These are phyloP conservation scores for Macaria notata DNA, from an alignment of 2,888 invertebrate genomes.

Conservation along the genomic window DNA sequence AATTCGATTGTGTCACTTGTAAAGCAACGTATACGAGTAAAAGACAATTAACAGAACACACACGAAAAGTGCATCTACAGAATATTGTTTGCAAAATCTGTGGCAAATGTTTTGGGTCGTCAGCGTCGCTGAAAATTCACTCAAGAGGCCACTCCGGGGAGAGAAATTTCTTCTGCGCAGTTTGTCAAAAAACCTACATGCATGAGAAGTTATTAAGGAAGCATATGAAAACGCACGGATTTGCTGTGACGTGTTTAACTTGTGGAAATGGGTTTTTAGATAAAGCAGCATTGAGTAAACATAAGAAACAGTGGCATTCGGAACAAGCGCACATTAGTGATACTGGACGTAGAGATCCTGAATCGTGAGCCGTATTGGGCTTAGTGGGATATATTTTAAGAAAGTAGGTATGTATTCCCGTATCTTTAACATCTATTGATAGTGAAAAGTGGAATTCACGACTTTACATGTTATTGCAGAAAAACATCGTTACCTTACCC, in stretches of 20 bases:
- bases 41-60: slow-evolving; percentile 66
- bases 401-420: slow-evolving; percentile 28
- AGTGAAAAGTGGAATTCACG: too few species aligned
- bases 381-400: too few species aligned
- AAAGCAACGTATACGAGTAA: slow-evolving; percentile 60
- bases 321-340: slow-evolving; percentile 38
- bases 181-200: slow-evolving; percentile 72
- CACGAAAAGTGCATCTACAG: slow-evolving; percentile 65
- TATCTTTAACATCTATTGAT: too few species aligned
- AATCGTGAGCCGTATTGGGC: too few species aligned
- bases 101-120: slow-evolving; percentile 66
- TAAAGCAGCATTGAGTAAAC: slow-evolving; percentile 63
- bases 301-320: slow-evolving; percentile 70
- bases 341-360: too few species aligned
- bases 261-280: slow-evolving; percentile 31
- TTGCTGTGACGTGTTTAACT: slow-evolving; percentile 26
- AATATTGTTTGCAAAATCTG: slow-evolving; percentile 68
- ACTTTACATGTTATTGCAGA: too few species aligned
- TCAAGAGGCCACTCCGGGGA: slow-evolving; percentile 66
- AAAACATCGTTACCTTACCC: too few species aligned
- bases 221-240: slow-evolving; percentile 69
- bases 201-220: slow-evolving; percentile 64
- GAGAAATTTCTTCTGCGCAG: slow-evolving; percentile 61
- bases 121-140: slow-evolving; percentile 65
- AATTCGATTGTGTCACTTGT: slow-evolving; percentile 63